These are phyloP conservation scores for Ceyx erithaca DNA, from an alignment of 2,797 vertebrate species.

Conservation along the genomic window DNA sequence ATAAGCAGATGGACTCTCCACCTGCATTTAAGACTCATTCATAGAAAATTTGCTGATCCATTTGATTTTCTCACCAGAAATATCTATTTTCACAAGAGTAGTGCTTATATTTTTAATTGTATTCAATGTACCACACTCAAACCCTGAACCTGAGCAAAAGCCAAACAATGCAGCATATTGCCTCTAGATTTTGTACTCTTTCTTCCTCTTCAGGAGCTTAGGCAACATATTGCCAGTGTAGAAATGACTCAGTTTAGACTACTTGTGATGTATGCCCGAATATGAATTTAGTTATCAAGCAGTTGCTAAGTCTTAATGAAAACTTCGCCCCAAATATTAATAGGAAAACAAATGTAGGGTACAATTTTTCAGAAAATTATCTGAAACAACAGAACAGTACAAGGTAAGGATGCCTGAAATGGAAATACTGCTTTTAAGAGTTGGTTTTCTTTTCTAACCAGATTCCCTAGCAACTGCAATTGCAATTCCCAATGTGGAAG, in stretches of 20 bases:
- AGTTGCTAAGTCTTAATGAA: neutral
- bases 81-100: neutral
- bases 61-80: neutral
- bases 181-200: neutral
- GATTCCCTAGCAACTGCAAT: conserved; percentile 31
- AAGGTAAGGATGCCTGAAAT: neutral
- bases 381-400: neutral
- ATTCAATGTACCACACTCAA: neutral
- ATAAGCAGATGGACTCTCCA: neutral
- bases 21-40: neutral
- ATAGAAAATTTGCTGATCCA: neutral
- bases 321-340: neutral
- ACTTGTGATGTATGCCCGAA: neutral
- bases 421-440: neutral
- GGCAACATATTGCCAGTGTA: neutral
- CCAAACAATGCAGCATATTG: neutral
- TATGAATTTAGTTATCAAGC: neutral
- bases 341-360: neutral
- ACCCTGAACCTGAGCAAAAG: neutral
- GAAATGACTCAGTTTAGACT: neutral
- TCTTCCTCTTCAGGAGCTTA: neutral
- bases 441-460: neutral
- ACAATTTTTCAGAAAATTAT: neutral
- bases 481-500: neutral
- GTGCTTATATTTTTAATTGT: neutral